Percentiles rank a stretch among this genome's conserved stretches.
Evolutionary conservation across 2,113 vertebrate species (phyloP).

Genomic region (Sylvilagus bachmani): DNA sequence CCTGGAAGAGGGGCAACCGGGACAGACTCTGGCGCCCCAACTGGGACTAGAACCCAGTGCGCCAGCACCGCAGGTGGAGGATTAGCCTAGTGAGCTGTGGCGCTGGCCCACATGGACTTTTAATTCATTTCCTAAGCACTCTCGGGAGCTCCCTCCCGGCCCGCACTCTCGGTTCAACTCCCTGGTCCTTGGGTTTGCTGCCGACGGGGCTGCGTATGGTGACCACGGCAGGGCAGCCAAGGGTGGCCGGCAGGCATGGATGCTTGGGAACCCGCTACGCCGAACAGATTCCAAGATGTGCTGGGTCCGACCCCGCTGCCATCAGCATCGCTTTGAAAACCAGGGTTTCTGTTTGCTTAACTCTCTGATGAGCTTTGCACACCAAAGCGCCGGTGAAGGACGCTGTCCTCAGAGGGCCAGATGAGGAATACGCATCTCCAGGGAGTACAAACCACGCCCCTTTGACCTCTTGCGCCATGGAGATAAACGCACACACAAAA

Average conservation of each 20-base stretch:
- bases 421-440: constrained; percentile 13
- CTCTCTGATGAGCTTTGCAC: constrained; percentile 36
- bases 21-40: no score
- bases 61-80: no score
- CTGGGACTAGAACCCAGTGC: no score
- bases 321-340: not conserved
- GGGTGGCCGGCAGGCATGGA: not conserved
- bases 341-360: not conserved
- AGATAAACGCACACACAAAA: not conserved
- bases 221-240: not conserved
- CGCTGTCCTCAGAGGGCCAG: not conserved
- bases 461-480: not conserved
- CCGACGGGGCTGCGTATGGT: not conserved
- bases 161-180: not conserved
- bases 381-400: constrained; percentile 56
- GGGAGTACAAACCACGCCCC: not conserved
- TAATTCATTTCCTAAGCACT: no score
- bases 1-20: no score
- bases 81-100: no score
- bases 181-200: not conserved
- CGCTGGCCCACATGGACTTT: no score
- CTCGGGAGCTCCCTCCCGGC: no score
- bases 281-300: not conserved
- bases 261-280: not conserved
- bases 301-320: no score